phyloP scores from a whole-genome alignment of 2,797 vertebrate species.

The Champsocephalus esox region DNA sequence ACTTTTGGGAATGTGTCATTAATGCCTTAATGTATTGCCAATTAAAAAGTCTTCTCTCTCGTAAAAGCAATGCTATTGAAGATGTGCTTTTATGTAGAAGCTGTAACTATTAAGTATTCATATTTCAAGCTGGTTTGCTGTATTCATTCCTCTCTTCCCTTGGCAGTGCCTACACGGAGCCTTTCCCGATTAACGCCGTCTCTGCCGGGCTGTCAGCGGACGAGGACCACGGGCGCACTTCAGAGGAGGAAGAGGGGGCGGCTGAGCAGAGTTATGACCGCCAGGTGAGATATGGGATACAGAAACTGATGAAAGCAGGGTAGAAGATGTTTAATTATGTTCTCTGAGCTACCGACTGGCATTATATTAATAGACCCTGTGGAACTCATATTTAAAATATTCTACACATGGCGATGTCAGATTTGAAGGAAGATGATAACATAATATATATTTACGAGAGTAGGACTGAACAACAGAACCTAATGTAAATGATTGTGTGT shows the following conservation, averaged over 20 bases:
- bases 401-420: neutral
- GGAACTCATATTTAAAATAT: neutral
- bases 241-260: conserved; percentile 91
- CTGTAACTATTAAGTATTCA: conserved; percentile 7
- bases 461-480: neutral
- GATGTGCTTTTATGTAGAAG: neutral
- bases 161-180: conserved; percentile 94
- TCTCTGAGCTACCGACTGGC: neutral
- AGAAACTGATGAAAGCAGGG: neutral
- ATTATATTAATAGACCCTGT: neutral
- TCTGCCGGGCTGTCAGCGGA: conserved; percentile 85
- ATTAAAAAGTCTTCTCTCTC: conserved; percentile 1
- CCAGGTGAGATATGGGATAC: conserved; percentile 84
- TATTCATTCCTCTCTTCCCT: conserved; percentile 19
- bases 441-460: neutral
- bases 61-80: neutral
- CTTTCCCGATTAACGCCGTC: conserved; percentile 89
- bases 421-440: neutral
- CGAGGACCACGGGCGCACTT: conserved; percentile 93
- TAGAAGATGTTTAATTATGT: neutral
- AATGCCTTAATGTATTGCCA: conserved; percentile 13
- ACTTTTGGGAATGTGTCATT: conserved; percentile 8
- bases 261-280: conserved; percentile 83
- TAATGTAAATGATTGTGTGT: too few species aligned
- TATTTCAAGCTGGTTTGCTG: conserved; percentile 17